Base-by-base conservation (phyloP, 2,888 invertebrate species). In the Acleris sparsana region DNA sequence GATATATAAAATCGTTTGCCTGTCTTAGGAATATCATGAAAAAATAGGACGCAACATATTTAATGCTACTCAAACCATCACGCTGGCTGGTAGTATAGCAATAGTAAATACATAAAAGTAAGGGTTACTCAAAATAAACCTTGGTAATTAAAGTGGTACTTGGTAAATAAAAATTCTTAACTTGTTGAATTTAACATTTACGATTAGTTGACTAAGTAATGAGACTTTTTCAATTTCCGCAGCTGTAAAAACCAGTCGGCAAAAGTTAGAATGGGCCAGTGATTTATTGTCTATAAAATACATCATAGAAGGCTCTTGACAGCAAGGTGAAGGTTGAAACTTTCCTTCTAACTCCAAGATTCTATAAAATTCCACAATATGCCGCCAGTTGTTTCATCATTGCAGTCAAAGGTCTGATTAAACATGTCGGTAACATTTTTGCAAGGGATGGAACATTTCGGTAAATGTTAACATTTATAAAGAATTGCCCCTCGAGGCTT, bases 361-460 rank as follows among this genome's bases (percentile, higher is more conserved):
- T 55, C 60, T 60, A 65, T 65, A 55, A 65, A 51, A 60, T 44
- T 51, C 29, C 51, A 29, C 53, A 60, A 60, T 65, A 55, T 33
- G 43, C 51, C 29, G n/a, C 56, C 17, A 22, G 57, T 52, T 62
- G 52, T 62, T 66, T 66, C 66, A 66, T 66, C 66, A 62, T 57
- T 61, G 55, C 39, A 59, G 49, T 55, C 56, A 46, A 61, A 44
- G 43, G 49, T 43, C 53, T 66, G 65, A 65, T 62, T 66, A 62
- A 66, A 46, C 55, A 65, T 56, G 59, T 56, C 60, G 25, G 55
- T 49, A n/a, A 49, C 46, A 65, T 65, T 61, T 59, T 61, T 56
- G 61, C 61, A 61, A 16, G 22, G 55, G 33, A 52, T 29, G 46
- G 55, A 55, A 60, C 55, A 62, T 61, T 61, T 65, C 13, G 52